Conservation (phyloP, 2,113 vertebrate genomes). For the Dicentrarchus labrax region DNA sequence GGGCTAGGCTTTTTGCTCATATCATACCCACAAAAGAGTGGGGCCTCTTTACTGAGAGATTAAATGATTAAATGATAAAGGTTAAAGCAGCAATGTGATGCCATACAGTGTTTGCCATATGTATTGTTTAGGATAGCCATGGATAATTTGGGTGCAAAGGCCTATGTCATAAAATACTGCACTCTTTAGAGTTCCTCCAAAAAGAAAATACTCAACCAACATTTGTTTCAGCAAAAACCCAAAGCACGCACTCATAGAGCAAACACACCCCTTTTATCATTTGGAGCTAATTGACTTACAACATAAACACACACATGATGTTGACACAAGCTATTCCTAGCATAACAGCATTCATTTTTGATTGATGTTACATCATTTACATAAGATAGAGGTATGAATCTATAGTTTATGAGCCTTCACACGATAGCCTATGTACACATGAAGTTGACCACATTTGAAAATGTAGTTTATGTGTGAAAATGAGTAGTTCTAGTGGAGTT, state of each 20-base stretch:
- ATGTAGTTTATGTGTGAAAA: neutral
- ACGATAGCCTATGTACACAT: neutral
- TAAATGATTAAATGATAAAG: constrained; percentile 38
- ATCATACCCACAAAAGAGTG: constrained; percentile 49
- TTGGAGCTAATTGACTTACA: neutral
- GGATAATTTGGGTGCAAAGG: neutral
- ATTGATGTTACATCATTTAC: neutral
- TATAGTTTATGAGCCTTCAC: neutral
- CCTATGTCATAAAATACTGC: neutral
- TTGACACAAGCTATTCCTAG: neutral
- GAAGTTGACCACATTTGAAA: neutral
- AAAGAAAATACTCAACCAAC: neutral
- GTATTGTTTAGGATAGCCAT: neutral
- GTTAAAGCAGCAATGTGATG: constrained; percentile 17
- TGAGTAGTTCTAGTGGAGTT: neutral
- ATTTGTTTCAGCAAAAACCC: neutral
- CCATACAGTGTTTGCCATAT: neutral
- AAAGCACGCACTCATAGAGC: neutral
- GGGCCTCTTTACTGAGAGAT: constrained; percentile 40
- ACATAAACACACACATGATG: neutral
- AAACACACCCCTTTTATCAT: neutral
- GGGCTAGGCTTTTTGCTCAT: constrained; percentile 47
- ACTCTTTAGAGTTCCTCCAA: neutral
- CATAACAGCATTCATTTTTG: neutral
- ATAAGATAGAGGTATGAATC: neutral